phyloP scores from a whole-genome alignment of 2,113 vertebrate species.

The Gymnogyps californianus region DNA sequence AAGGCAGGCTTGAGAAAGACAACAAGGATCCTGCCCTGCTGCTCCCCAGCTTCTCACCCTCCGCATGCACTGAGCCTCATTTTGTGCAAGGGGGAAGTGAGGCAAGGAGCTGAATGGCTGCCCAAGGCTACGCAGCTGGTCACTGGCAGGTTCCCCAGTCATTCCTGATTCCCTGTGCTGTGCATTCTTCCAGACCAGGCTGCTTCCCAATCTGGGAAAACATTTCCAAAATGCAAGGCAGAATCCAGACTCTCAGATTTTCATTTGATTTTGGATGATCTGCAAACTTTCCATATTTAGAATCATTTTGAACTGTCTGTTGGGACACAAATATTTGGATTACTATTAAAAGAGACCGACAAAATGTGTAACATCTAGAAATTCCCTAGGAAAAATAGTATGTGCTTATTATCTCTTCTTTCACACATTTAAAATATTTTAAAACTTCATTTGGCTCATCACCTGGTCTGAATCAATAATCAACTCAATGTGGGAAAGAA shows the following conservation, averaged over 20 bases:
- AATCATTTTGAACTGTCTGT: constrained; percentile 59
- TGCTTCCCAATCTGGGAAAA: constrained; percentile 55
- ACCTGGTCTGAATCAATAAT: constrained; percentile 56
- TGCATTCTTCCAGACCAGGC: neutral
- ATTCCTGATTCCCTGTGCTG: neutral
- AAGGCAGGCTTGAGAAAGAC: neutral
- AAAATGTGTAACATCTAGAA: constrained; percentile 30
- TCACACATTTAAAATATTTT: constrained; percentile 39
- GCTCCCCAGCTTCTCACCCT: neutral
- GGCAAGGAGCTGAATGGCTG: neutral
- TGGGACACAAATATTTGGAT: constrained; percentile 63
- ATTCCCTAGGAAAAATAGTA: constrained; percentile 52
- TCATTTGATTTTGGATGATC: constrained; percentile 63
- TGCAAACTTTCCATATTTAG: constrained; percentile 65
- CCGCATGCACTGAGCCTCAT: neutral
- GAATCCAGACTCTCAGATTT: constrained; percentile 57
- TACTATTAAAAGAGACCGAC: neutral
- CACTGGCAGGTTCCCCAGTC: neutral
- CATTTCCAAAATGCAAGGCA: constrained; percentile 56
- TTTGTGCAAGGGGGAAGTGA: neutral
- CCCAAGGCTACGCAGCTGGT: neutral
- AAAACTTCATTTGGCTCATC: constrained; percentile 44
- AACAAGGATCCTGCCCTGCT: neutral
- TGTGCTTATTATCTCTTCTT: constrained; percentile 56
- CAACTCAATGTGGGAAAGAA: neutral